Evolutionary conservation across 1,140 invertebrate species (phyloP).

Genomic region (Lepidurus packardi): DNA sequence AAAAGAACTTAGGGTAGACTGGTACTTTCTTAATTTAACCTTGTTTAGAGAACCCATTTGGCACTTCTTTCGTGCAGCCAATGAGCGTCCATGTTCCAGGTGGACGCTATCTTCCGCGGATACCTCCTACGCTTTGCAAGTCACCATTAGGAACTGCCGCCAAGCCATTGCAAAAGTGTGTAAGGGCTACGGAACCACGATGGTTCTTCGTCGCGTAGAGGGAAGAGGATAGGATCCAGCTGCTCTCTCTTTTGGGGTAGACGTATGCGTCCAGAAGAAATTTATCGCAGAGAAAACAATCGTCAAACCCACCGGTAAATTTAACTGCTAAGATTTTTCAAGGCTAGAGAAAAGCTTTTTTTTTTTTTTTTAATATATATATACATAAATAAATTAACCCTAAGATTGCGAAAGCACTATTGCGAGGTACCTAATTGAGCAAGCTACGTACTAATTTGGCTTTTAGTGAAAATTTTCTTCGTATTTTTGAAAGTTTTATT

Average conservation of each 20-base stretch:
- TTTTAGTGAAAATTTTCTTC: too few species aligned
- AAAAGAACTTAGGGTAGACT: background rate
- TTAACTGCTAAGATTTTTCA: background rate
- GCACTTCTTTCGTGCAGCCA: constrained; percentile 20
- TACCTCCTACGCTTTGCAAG: constrained; percentile 2
- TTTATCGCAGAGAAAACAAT: constrained; percentile 12
- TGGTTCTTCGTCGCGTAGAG: background rate
- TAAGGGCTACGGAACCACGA: background rate
- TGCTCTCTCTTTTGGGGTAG: background rate
- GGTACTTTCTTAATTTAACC: constrained; percentile 11
- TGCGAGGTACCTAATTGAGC: too few species aligned
- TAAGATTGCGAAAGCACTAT: too few species aligned
- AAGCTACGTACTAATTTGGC: too few species aligned
- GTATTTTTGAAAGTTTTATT: too few species aligned
- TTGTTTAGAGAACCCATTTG: constrained; percentile 19
- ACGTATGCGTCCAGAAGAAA: background rate
- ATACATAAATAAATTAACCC: too few species aligned
- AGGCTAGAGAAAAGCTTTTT: background rate
- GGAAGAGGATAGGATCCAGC: constrained; percentile 2
- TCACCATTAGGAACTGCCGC: background rate
- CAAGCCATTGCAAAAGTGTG: constrained; percentile 3
- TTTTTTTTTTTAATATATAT: too few species aligned
- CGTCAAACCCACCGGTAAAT: background rate
- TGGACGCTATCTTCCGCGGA: constrained; percentile 12
- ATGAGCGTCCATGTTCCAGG: constrained; percentile 5